Evolutionary conservation across 1,140 invertebrate species (phyloP).

Genomic region (Caligus rogercresseyi): DNA sequence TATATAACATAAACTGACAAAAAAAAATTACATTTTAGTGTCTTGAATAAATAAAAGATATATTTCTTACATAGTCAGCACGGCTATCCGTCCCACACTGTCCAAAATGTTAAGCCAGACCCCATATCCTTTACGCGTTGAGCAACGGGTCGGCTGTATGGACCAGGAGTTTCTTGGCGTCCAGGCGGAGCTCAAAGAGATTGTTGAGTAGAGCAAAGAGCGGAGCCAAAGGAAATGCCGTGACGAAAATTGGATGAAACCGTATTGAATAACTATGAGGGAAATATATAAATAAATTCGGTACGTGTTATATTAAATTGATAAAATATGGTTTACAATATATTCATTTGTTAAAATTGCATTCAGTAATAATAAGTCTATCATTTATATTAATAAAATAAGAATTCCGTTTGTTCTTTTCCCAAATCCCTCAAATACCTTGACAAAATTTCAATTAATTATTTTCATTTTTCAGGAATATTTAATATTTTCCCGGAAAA

Average conservation of each 20-base stretch:
- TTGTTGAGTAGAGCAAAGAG: slow-evolving; percentile 74
- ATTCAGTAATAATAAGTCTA: no score
- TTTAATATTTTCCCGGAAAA: no score
- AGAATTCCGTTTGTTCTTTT: no score
- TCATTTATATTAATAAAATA: no score
- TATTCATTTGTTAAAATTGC: no score
- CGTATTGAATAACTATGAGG: slow-evolving; percentile 59
- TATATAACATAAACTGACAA: no score
- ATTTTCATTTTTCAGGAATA: no score
- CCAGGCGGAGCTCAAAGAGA: slow-evolving; percentile 67
- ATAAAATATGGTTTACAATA: no score
- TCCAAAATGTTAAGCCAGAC: slow-evolving; percentile 83
- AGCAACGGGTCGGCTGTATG: slow-evolving; percentile 58
- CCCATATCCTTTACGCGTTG: slow-evolving; percentile 67
- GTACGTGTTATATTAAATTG: not conserved
- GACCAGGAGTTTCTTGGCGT: slow-evolving; percentile 65
- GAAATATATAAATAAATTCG: not conserved
- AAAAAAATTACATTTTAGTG: slow-evolving; percentile 25
- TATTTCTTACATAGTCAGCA: slow-evolving; percentile 65
- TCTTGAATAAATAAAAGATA: not conserved
- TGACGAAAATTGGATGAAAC: slow-evolving; percentile 74
- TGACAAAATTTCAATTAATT: no score
- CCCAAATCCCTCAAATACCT: no score
- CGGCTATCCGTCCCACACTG: slow-evolving; percentile 56
- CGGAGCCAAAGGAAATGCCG: slow-evolving; percentile 71